These are phyloP conservation scores for Dasysyrphus albostriatus DNA, from an alignment of 2,888 invertebrate species.

Conservation along the genomic window DNA sequence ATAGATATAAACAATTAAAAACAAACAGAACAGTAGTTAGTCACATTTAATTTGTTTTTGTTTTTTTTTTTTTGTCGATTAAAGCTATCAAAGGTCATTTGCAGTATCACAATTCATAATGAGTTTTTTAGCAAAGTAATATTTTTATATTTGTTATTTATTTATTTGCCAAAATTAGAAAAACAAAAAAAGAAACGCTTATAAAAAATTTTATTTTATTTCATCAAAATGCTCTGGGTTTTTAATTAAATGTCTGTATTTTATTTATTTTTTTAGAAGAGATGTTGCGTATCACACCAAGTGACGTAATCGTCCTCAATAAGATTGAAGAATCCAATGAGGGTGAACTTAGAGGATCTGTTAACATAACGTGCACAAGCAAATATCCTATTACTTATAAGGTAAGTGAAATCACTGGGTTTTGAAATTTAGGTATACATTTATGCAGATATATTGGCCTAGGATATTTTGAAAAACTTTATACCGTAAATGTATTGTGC, in stretches of 20 bases:
- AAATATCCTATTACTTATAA: slow-evolving; percentile 87
- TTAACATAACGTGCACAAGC: slow-evolving; percentile 89
- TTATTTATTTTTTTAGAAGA: slow-evolving; percentile 82
- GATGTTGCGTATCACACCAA: slow-evolving; percentile 87
- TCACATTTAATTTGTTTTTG: slow-evolving; percentile 29
- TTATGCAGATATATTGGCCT: too few species aligned
- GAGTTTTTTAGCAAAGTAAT: slow-evolving; percentile 8
- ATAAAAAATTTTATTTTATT: neutral
- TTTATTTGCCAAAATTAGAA: slow-evolving; percentile 20
- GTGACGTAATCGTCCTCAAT: slow-evolving; percentile 89
- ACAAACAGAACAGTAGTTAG: slow-evolving; percentile 29
- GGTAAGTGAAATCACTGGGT: slow-evolving; percentile 83
- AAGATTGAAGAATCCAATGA: slow-evolving; percentile 83
- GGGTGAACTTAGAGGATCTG: slow-evolving; percentile 88
- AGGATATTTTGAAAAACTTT: too few species aligned
- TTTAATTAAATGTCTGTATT: neutral
- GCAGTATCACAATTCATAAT: slow-evolving; percentile 29
- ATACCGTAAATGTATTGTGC: too few species aligned
- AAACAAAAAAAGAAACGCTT: slow-evolving; percentile 22
- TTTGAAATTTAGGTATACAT: too few species aligned
- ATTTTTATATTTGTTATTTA: slow-evolving; percentile 3
- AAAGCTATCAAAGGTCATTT: slow-evolving; percentile 62
- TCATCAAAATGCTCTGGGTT: neutral
- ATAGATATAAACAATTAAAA: slow-evolving; percentile 14
- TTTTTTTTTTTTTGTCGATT: slow-evolving; percentile 25